Evolutionary conservation across 2,888 invertebrate genomes (phyloP), one percentile per base, ranked within the genome.

Genomic region (Pseudococcus viburni): DNA sequence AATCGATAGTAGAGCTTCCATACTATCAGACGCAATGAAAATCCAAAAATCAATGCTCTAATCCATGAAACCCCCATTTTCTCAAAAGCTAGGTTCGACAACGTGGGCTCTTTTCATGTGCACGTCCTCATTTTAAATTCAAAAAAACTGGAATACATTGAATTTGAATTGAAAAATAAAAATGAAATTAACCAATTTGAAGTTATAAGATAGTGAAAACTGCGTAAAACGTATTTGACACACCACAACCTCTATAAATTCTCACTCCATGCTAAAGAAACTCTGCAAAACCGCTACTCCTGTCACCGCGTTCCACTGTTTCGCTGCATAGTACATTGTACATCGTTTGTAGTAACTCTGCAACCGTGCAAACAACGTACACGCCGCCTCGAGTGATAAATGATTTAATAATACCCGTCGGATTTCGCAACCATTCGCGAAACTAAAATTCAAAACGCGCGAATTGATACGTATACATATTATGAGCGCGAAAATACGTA

Each of bases 331-430:
- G 3, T 59, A 5, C 59, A 5, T 12, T 8, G 17, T 51, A 15
- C 48, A 51, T 51, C 0, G 48, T 15, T 11, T 12, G 48, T 4
- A 15, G 12, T 51, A 51, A 51, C 59, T 59, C 42, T 9, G 42
- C 42, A 42, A 19, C 59, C 7, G 8, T 59, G 22, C 64, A 64
- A 22, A 64, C 64, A 22, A 64, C 64, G 9, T 22, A n/a, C 59
- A 22, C 22, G 64, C 19, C 64, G 64, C 64, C 64, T 64, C 22
- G 22, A 64, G 64, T 64, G 64, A 64, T 64, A 64, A 64, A 64
- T 64, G 64, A 64, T 64, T 64, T 64, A 64, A 64, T 64, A 64
- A 64, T 64, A 64, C 64, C 64, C 22, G 64, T 64, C 64, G 64
- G 64, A 64, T 64, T 64, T 64, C 8, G 64, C 64, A 42, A 64